Evolutionary conservation across 2,113 vertebrate genomes (phyloP).

Genomic region (Pluvianellus socialis): DNA sequence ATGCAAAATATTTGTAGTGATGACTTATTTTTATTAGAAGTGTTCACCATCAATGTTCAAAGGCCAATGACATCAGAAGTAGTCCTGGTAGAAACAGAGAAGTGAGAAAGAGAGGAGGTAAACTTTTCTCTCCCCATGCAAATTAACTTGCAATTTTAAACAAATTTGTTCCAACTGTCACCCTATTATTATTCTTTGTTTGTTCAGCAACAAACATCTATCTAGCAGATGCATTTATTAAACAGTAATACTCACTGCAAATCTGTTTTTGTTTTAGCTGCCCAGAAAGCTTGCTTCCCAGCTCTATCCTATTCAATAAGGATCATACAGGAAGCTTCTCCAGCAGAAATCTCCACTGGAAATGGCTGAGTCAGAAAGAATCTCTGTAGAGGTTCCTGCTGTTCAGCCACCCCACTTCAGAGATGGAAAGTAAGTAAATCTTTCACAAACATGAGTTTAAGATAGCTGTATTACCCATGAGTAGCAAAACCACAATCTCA

Average conservation of each 20-base stretch:
- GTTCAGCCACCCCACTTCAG: background rate
- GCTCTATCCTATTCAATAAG: background rate
- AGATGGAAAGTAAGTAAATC: background rate
- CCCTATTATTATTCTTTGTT: background rate
- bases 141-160: background rate
- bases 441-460: background rate
- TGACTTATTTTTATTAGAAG: background rate
- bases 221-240: background rate
- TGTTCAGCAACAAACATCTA: background rate
- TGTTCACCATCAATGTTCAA: background rate
- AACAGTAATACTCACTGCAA: background rate
- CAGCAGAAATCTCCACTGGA: background rate
- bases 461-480: background rate
- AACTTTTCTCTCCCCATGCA: background rate
- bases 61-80: fast-evolving
- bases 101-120: background rate
- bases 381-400: background rate
- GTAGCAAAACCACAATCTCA: background rate
- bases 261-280: background rate
- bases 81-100: background rate
- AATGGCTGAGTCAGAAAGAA: background rate
- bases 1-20: background rate
- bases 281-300: background rate
- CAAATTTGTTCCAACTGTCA: background rate
- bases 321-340: background rate